A percentile compares a stretch with the other conserved stretches of the same genome.
These are phyloP conservation scores for Campopleginae sp. DNA, from an alignment of 2,888 invertebrate species.

Conservation along the genomic window DNA sequence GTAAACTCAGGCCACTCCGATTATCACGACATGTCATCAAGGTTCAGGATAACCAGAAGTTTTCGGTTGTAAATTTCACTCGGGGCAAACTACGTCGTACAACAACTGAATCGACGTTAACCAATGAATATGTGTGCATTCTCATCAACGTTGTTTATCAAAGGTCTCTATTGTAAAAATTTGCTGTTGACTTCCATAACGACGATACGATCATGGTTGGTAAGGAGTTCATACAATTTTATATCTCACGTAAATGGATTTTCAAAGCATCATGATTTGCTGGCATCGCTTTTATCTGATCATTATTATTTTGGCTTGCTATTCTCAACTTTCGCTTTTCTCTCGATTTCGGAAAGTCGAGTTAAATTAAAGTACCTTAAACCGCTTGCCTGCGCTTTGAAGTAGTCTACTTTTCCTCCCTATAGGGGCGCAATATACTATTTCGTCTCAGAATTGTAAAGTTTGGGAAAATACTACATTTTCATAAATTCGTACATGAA, in stretches of 20 bases:
- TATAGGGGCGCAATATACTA: too few species aligned
- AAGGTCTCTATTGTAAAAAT: conserved; percentile 7
- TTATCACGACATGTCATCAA: too few species aligned
- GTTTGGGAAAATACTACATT: neutral
- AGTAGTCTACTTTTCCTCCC: too few species aligned
- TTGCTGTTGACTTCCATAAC: conserved; percentile 12
- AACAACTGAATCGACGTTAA: neutral
- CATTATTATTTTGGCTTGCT: neutral
- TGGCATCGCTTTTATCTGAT: neutral
- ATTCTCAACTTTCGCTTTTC: neutral
- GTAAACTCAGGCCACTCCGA: too few species aligned
- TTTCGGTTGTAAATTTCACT: neutral
- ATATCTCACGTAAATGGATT: neutral
- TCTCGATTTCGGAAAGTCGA: too few species aligned
- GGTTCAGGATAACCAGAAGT: neutral
- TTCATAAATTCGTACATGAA: neutral
- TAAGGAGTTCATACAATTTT: conserved; percentile 4
- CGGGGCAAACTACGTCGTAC: neutral
- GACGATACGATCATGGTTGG: neutral
- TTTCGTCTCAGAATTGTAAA: neutral
- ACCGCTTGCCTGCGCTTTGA: too few species aligned
- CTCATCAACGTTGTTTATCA: neutral
- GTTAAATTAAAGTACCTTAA: too few species aligned
- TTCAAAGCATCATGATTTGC: neutral
- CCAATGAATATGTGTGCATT: neutral